A percentile compares a stretch with the other conserved stretches of the same genome.
phyloP scores from a whole-genome alignment of 1,140 invertebrate genomes.

The Glossosoma conforme region DNA sequence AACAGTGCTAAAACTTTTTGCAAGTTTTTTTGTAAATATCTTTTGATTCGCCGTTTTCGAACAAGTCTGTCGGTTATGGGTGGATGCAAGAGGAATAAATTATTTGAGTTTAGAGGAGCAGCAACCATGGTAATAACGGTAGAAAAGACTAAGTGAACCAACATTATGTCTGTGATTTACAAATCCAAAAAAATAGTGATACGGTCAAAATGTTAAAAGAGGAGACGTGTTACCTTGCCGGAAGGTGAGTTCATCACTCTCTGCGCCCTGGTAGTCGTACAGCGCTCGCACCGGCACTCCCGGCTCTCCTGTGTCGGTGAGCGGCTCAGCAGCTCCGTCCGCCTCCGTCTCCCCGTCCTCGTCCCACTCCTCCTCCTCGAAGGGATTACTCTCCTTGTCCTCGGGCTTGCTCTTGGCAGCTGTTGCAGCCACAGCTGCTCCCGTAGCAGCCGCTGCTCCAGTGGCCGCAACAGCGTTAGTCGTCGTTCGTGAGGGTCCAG shows the following conservation, averaged over 20 bases:
- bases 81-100: too few relatives aligned
- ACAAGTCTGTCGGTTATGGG: too few relatives aligned
- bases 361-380: conserved; percentile 78
- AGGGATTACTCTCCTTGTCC: conserved; percentile 68
- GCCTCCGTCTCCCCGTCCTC: conserved; percentile 81
- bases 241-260: conserved; percentile 94
- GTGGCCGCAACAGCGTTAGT: conserved; percentile 39
- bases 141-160: too few relatives aligned
- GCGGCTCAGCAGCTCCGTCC: conserved; percentile 68
- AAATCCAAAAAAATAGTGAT: too few relatives aligned
- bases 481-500: conserved; percentile 40
- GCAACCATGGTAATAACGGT: too few relatives aligned
- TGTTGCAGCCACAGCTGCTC: conserved; percentile 2
- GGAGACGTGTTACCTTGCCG: conserved; percentile 73
- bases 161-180: too few relatives aligned
- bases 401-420: conserved; percentile 43
- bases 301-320: conserved; percentile 87
- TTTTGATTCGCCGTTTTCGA: too few relatives aligned
- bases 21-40: too few relatives aligned
- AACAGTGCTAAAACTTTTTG: too few relatives aligned
- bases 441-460: conserved; percentile 29
- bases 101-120: too few relatives aligned
- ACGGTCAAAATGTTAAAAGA: too few relatives aligned
- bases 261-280: conserved; percentile 94
- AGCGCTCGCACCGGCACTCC: conserved; percentile 90